These are phyloP conservation scores for Plotosus lineatus DNA, from an alignment of 2,113 vertebrate species.

Conservation along the genomic window DNA sequence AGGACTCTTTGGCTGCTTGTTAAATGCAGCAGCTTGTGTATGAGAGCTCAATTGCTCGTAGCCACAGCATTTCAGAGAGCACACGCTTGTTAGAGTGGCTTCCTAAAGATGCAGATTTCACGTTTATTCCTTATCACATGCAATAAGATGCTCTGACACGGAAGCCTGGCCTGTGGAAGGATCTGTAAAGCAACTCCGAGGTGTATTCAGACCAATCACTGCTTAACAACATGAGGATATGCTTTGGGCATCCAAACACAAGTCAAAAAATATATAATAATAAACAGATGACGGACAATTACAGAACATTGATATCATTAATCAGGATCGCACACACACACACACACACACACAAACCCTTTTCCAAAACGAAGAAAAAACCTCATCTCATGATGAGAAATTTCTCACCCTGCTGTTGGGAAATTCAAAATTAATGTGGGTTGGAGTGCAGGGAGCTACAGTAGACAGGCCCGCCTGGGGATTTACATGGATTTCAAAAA, in stretches of 20 bases:
- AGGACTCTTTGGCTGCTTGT: slow-evolving; percentile 55
- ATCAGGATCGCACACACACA: too few relatives aligned
- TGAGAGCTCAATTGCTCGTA: background rate
- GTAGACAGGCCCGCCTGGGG: too few relatives aligned
- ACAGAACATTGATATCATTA: too few relatives aligned
- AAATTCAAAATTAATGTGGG: too few relatives aligned
- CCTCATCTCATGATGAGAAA: too few relatives aligned
- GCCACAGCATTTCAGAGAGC: background rate
- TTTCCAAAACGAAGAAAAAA: too few relatives aligned
- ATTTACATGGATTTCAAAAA: too few relatives aligned
- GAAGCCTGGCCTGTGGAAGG: slow-evolving; percentile 29
- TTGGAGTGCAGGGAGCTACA: too few relatives aligned
- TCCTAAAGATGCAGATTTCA: slow-evolving; percentile 10
- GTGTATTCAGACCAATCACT: slow-evolving; percentile 12
- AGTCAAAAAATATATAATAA: background rate
- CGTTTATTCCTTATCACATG: background rate
- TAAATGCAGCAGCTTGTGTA: slow-evolving; percentile 43
- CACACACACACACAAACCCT: too few relatives aligned
- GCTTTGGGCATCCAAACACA: background rate
- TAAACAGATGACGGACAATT: too few relatives aligned
- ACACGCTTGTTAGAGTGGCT: background rate
- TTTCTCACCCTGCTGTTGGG: too few relatives aligned
- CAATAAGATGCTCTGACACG: slow-evolving; percentile 17
- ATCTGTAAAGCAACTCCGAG: slow-evolving; percentile 1
- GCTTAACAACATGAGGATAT: slow-evolving; percentile 7